Evolutionary conservation across 2,888 invertebrate species (phyloP).

Genomic region (Bembecia ichneumoniformis): DNA sequence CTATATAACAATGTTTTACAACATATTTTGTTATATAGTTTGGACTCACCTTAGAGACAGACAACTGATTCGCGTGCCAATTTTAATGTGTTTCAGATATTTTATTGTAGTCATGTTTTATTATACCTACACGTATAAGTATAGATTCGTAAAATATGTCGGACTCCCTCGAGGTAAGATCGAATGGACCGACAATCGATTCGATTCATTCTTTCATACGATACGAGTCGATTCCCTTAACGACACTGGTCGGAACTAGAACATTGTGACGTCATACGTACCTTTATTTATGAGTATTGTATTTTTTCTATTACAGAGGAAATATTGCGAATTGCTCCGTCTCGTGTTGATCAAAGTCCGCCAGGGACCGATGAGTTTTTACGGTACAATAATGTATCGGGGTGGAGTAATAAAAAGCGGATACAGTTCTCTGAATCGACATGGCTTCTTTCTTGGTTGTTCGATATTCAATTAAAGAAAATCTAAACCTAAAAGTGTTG

Average conservation of each 20-base stretch:
- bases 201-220: conserved; percentile 1
- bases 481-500: no score
- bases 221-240: conserved; percentile 5
- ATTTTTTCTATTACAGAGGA: not conserved
- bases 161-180: not conserved
- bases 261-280: not conserved
- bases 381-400: not conserved
- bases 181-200: not conserved
- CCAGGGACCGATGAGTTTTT: not conserved
- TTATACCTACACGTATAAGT: no score
- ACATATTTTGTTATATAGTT: no score
- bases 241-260: conserved; percentile 3
- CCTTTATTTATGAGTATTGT: not conserved
- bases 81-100: no score
- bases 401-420: not conserved
- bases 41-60: no score
- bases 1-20: no score
- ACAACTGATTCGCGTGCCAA: no score
- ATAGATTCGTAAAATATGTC: not conserved
- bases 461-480: not conserved
- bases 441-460: not conserved
- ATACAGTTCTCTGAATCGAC: not conserved
- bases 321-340: not conserved
- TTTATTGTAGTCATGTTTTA: no score
- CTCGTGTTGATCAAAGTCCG: not conserved